Conservation (phyloP, 2,888 invertebrate genomes). For the Andrena fulva region DNA sequence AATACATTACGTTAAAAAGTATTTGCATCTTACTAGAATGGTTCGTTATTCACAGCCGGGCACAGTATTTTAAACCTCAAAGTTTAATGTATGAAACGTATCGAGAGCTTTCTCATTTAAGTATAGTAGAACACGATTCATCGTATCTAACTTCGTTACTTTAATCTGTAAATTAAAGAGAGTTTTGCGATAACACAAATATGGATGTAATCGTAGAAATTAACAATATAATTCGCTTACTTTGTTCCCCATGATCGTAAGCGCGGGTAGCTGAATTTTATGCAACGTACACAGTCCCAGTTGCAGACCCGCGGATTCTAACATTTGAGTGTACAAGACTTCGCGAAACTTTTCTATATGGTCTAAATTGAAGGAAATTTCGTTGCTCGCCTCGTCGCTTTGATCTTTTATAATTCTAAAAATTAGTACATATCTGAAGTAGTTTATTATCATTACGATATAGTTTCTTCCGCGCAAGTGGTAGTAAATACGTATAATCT, state of each 20-base stretch:
- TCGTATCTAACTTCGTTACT: constrained; percentile 69
- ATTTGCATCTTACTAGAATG: neutral
- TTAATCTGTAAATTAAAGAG: constrained; percentile 76
- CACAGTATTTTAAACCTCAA: constrained; percentile 43
- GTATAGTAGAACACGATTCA: constrained; percentile 77
- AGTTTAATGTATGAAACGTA: constrained; percentile 71
- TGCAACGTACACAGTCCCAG: constrained; percentile 75
- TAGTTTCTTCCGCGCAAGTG: neutral
- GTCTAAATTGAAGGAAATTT: constrained; percentile 52
- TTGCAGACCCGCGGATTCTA: constrained; percentile 69
- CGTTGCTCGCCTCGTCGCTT: constrained; percentile 12
- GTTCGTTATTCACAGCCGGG: neutral
- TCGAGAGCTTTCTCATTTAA: constrained; percentile 79
- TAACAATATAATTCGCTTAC: constrained; percentile 64
- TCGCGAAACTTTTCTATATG: constrained; percentile 77
- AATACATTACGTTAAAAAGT: neutral
- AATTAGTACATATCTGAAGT: constrained; percentile 8
- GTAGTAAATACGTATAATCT: neutral
- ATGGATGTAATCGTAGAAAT: neutral
- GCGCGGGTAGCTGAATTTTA: constrained; percentile 75
- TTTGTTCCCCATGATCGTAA: constrained; percentile 77
- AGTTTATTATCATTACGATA: neutral
- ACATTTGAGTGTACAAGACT: constrained; percentile 72
- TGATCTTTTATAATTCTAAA: constrained; percentile 48
- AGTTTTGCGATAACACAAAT: constrained; percentile 1